These are phyloP conservation scores for Dioctria linearis DNA, from an alignment of 2,888 invertebrate genomes.

Conservation along the genomic window DNA sequence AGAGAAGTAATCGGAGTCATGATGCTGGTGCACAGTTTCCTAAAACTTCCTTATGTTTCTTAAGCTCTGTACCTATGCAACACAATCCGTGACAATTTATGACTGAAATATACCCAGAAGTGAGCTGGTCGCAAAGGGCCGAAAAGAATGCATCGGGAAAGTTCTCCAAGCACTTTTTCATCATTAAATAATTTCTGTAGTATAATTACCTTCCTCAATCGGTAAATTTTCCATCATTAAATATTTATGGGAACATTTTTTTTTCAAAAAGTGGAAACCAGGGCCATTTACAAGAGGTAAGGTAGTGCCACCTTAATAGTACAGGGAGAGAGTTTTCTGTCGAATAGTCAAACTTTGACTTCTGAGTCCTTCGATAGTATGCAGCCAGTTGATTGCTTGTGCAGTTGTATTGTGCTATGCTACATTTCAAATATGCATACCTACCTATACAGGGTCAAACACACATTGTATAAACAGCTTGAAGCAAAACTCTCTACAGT, in stretches of 20 bases:
- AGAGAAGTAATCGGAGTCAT: no score
- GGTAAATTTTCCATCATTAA: constrained; percentile 65
- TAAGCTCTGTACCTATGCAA: background rate
- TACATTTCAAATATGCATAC: constrained; percentile 15
- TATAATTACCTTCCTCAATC: constrained; percentile 60
- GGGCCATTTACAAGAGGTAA: background rate
- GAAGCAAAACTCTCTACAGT: constrained; percentile 20
- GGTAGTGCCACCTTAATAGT: background rate
- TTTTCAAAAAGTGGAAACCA: constrained; percentile 10
- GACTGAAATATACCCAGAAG: constrained; percentile 4
- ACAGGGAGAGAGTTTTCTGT: background rate
- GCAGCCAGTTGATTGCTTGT: constrained; percentile 33
- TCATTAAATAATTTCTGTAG: constrained; percentile 53
- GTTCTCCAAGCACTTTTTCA: constrained; percentile 40
- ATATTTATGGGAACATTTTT: constrained; percentile 62
- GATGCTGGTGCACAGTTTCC: no score
- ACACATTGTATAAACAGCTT: constrained; percentile 35
- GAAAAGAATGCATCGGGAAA: background rate
- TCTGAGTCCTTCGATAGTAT: background rate
- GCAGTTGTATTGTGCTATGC: background rate
- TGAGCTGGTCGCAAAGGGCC: background rate
- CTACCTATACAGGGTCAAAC: background rate
- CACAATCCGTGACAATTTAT: constrained; percentile 43
- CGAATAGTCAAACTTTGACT: constrained; percentile 21
- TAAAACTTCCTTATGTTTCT: no score